Conservation (phyloP, 2,797 vertebrate species). For the Setipinna tenuifilis region DNA sequence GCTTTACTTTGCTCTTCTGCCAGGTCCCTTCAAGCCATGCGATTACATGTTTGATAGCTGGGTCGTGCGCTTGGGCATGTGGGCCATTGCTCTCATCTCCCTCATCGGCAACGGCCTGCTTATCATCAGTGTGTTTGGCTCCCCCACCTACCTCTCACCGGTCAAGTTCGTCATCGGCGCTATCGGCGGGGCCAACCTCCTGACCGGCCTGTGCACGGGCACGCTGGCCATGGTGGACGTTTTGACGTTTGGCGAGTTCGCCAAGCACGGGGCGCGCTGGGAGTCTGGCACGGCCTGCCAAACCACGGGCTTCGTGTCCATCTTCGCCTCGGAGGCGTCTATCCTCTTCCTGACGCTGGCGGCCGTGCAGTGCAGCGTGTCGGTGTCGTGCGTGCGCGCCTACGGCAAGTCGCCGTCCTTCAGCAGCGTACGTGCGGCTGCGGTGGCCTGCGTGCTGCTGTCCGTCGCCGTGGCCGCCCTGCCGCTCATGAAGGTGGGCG, state of each 20-base stretch:
- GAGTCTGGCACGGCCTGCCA: slow-evolving; percentile 85
- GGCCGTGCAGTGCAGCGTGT: slow-evolving; percentile 86
- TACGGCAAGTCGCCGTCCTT: slow-evolving; percentile 82
- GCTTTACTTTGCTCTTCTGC: background rate
- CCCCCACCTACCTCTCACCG: slow-evolving; percentile 81
- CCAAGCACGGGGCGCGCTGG: slow-evolving; percentile 86
- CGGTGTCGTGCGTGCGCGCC: slow-evolving; percentile 80
- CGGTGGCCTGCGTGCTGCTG: slow-evolving; percentile 81
- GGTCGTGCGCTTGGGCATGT: slow-evolving; percentile 90
- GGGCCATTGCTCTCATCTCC: slow-evolving; percentile 85
- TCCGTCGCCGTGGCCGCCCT: slow-evolving; percentile 80
- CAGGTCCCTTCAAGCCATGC: slow-evolving; percentile 95
- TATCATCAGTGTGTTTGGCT: slow-evolving; percentile 83
- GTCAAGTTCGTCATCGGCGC: slow-evolving; percentile 89
- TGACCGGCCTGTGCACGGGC: slow-evolving; percentile 86
- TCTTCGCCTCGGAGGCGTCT: slow-evolving; percentile 87
- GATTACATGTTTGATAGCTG: slow-evolving; percentile 92
- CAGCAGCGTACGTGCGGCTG: slow-evolving; percentile 78
- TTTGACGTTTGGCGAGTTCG: slow-evolving; percentile 87
- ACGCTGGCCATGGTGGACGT: slow-evolving; percentile 86
- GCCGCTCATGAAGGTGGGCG: slow-evolving; percentile 84
- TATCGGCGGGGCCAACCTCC: slow-evolving; percentile 86
- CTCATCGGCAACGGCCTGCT: slow-evolving; percentile 87
- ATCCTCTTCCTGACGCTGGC: slow-evolving; percentile 89
- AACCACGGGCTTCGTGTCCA: slow-evolving; percentile 87